Evolutionary conservation across 2,797 vertebrate genomes (phyloP).

Genomic region (Lacerta agilis): DNA sequence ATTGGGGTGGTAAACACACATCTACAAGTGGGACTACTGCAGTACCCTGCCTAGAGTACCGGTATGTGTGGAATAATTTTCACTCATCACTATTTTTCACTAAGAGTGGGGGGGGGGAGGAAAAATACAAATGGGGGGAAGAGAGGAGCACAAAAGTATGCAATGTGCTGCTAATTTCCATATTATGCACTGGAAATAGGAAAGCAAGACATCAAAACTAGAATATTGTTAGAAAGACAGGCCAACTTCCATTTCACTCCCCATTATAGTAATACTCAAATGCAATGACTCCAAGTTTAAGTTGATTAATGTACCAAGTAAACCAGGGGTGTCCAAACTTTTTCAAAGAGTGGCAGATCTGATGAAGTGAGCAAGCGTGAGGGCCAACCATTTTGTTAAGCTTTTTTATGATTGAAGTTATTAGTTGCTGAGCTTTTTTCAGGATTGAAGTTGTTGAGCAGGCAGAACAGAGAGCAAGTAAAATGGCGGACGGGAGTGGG

Average conservation of each 20-base stretch:
- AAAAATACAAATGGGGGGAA: not conserved
- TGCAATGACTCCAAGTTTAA: not conserved
- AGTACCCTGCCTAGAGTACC: not conserved
- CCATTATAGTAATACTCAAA: not conserved
- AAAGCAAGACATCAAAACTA: not conserved
- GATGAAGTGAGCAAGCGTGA: too few relatives aligned
- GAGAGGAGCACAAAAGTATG: not conserved
- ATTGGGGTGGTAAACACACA: not conserved
- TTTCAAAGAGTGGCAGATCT: too few relatives aligned
- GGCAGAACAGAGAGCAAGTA: too few relatives aligned
- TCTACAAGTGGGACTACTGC: not conserved
- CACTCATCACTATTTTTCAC: not conserved
- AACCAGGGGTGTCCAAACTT: too few relatives aligned
- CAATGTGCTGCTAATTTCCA: not conserved
- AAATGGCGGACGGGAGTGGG: too few relatives aligned
- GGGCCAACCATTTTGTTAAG: too few relatives aligned
- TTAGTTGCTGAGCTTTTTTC: too few relatives aligned
- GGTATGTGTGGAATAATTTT: not conserved
- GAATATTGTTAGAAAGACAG: not conserved
- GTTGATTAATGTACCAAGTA: not conserved
- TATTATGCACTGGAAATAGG: not conserved
- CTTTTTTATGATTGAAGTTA: too few relatives aligned
- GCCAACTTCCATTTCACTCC: not conserved
- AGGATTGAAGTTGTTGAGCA: too few relatives aligned
- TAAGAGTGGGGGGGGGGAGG: too few relatives aligned